A percentile compares a stretch with the other conserved stretches of the same genome.
Evolutionary conservation across 2,888 invertebrate species (phyloP).

Genomic region (Glomeris marginata): DNA sequence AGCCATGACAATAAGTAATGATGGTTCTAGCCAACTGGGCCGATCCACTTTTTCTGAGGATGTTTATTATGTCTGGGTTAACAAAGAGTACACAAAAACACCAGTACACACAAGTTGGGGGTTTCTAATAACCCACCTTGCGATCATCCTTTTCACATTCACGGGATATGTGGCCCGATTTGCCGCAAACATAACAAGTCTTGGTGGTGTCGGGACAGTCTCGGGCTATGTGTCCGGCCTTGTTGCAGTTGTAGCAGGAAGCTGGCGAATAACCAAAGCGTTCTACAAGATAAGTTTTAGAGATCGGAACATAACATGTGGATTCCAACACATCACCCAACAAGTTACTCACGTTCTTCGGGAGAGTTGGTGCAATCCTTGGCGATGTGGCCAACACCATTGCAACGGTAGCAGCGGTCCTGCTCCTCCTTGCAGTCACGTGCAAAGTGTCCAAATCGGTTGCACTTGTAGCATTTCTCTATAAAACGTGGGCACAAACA

Average conservation of each 20-base stretch:
- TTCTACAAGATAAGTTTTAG: background rate
- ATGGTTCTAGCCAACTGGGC: too few species aligned
- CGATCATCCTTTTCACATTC: constrained; percentile 26
- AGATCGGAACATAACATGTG: background rate
- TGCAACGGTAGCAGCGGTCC: constrained; percentile 56
- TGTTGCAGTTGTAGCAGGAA: constrained; percentile 91
- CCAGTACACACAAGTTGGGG: too few species aligned
- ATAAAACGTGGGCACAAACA: constrained; percentile 3
- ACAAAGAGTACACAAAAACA: too few species aligned
- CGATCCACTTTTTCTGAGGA: too few species aligned
- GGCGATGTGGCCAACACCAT: constrained; percentile 83
- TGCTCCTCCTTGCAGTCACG: constrained; percentile 87
- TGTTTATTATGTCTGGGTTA: too few species aligned
- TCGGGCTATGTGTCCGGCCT: constrained; percentile 70
- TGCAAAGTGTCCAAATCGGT: constrained; percentile 82
- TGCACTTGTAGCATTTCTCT: constrained; percentile 93
- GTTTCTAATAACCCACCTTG: constrained; percentile 13
- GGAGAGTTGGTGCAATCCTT: constrained; percentile 67
- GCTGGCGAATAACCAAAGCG: constrained; percentile 28
- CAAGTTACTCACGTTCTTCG: constrained; percentile 25
- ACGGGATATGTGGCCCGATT: constrained; percentile 41
- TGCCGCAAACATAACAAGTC: constrained; percentile 85
- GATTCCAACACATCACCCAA: background rate
- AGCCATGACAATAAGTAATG: too few species aligned
- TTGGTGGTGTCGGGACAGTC: constrained; percentile 49